phyloP scores from a whole-genome alignment of 2,888 invertebrate genomes.

The Crocallis elinguaria region DNA sequence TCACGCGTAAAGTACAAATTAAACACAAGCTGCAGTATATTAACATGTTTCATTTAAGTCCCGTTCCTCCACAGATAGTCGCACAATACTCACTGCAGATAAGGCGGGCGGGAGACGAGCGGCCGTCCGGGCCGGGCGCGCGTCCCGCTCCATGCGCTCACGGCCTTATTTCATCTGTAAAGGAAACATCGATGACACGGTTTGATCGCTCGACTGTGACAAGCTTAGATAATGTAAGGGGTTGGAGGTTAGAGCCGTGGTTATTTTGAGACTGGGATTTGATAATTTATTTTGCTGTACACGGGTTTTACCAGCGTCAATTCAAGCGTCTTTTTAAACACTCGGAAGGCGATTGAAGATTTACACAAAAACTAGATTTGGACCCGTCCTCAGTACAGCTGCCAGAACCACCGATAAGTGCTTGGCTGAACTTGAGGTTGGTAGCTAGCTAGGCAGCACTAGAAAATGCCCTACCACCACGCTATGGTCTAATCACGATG shows the following conservation, averaged over 20 bases:
- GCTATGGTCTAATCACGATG: no score
- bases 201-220: conserved; percentile 50
- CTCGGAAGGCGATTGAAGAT: no score
- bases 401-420: no score
- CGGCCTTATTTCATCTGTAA: conserved; percentile 63
- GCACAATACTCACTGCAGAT: conserved; percentile 56
- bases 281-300: background rate
- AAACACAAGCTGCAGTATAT: background rate
- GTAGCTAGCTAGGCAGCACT: no score
- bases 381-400: no score
- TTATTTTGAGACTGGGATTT: conserved; percentile 25
- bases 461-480: no score
- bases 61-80: background rate
- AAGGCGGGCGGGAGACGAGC: conserved; percentile 58
- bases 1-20: background rate
- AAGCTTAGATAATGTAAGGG: conserved; percentile 18
- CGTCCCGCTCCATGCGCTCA: conserved; percentile 59
- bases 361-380: no score
- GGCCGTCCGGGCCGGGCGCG: conserved; percentile 58
- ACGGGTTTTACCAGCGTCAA: background rate
- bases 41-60: background rate
- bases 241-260: conserved; percentile 11
- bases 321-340: no score
- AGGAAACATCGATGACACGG: conserved; percentile 45
- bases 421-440: no score